Evolutionary conservation across 2,113 vertebrate genomes (phyloP).

Genomic region (Sakesphorus luctuosus): DNA sequence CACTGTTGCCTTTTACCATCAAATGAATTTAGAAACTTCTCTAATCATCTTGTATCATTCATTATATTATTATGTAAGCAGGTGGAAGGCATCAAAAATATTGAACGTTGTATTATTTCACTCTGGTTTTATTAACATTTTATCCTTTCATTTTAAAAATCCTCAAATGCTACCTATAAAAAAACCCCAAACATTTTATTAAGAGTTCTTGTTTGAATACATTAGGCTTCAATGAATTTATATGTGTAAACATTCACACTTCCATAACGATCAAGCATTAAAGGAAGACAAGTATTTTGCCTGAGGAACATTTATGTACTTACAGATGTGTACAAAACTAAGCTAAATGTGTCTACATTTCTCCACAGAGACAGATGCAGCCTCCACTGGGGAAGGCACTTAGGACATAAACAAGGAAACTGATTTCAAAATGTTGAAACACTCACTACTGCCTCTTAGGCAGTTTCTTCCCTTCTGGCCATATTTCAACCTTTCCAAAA

Average conservation of each 20-base stretch:
- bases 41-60: background rate
- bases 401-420: background rate
- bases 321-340: background rate
- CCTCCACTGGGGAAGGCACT: background rate
- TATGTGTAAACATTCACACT: background rate
- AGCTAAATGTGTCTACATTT: background rate
- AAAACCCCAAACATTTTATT: background rate
- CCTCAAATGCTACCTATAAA: background rate
- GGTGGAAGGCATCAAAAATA: background rate
- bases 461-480: background rate
- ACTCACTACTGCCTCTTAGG: background rate
- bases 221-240: background rate
- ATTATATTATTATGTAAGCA: background rate
- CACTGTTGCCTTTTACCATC: background rate
- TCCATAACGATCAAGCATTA: background rate
- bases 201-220: background rate
- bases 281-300: conserved; percentile 25
- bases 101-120: background rate
- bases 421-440: background rate
- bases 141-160: background rate
- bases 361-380: background rate
- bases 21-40: background rate
- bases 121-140: background rate
- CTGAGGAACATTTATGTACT: conserved; percentile 11
- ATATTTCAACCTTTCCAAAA: background rate